Percentiles rank a stretch among this genome's conserved stretches.
These are phyloP conservation scores for Haliclystus octoradiatus DNA, from an alignment of 30 jellyfish, hydroid and myxozoan genomes.

Conservation along the genomic window DNA sequence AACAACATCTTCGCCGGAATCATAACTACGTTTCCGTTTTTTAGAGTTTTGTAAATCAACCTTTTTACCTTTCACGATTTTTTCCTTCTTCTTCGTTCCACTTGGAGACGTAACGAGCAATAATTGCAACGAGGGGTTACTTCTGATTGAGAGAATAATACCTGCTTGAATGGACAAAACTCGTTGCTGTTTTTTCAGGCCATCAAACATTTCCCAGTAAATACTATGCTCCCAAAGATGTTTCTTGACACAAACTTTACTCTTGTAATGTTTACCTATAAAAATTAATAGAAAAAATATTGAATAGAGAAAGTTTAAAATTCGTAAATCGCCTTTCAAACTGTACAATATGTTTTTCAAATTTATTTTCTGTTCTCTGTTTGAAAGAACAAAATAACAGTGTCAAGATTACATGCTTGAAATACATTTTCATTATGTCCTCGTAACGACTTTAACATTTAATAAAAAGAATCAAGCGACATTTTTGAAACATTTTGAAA, in stretches of 20 bases:
- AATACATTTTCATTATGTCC: no score
- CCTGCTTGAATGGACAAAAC: constrained; percentile 95
- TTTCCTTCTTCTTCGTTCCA: constrained; percentile 66
- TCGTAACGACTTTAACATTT: no score
- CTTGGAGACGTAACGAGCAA: constrained; percentile 77
- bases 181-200: constrained; percentile 90
- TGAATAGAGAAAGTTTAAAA: background rate
- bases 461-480: no score
- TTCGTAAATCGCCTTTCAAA: background rate
- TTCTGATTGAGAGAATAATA: constrained; percentile 66
- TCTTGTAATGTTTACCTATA: constrained; percentile 88
- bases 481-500: no score
- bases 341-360: no score
- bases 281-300: no score
- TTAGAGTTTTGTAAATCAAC: background rate
- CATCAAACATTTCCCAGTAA: constrained; percentile 93
- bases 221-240: constrained; percentile 96
- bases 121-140: constrained; percentile 75
- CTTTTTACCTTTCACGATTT: background rate
- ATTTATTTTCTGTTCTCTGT: no score
- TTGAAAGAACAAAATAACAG: no score
- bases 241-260: constrained; percentile 92
- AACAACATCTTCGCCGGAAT: background rate
- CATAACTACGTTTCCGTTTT: background rate
- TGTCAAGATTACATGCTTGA: no score